phyloP scores from a whole-genome alignment of 1,140 invertebrate species.

The Sweltsa coloradensis region DNA sequence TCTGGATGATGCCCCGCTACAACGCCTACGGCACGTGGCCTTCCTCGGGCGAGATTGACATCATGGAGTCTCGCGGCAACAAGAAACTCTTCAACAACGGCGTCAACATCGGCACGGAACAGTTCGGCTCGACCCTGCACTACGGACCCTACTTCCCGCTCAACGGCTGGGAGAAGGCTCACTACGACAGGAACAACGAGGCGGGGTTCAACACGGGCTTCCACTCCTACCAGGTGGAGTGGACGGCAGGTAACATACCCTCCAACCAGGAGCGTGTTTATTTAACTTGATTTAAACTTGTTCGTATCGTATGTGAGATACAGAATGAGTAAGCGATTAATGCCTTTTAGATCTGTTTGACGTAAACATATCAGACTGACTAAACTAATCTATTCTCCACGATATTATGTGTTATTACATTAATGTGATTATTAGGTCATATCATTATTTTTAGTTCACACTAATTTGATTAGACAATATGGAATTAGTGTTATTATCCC shows the following conservation, averaged over 20 bases:
- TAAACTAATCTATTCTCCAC: too few species aligned
- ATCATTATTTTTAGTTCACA: too few species aligned
- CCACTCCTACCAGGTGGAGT: slow-evolving; percentile 11
- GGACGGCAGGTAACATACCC: slow-evolving; percentile 24
- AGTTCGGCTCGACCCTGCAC: slow-evolving; percentile 4
- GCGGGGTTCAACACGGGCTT: slow-evolving; percentile 2
- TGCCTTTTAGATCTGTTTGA: too few species aligned
- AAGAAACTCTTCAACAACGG: slow-evolving; percentile 32
- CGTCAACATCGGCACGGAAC: slow-evolving; percentile 34
- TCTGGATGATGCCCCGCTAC: slow-evolving; percentile 44
- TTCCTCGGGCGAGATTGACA: slow-evolving; percentile 39
- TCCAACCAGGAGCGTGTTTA: too few species aligned
- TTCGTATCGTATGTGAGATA: too few species aligned
- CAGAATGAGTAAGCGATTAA: too few species aligned
- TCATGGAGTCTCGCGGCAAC: slow-evolving; percentile 45
- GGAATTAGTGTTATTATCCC: too few species aligned
- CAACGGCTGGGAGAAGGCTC: slow-evolving; percentile 1
- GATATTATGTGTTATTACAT: too few species aligned
- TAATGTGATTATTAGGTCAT: too few species aligned
- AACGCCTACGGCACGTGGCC: slow-evolving; percentile 43
- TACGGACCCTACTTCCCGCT: slow-evolving; percentile 5
- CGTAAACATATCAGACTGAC: too few species aligned
- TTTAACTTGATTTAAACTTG: too few species aligned
- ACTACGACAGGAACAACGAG: background rate
- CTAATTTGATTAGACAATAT: too few species aligned